Evolutionary conservation across 1,140 invertebrate species (phyloP), one percentile per base, ranked within the genome.

Genomic region (Oedothorax gibbosus): DNA sequence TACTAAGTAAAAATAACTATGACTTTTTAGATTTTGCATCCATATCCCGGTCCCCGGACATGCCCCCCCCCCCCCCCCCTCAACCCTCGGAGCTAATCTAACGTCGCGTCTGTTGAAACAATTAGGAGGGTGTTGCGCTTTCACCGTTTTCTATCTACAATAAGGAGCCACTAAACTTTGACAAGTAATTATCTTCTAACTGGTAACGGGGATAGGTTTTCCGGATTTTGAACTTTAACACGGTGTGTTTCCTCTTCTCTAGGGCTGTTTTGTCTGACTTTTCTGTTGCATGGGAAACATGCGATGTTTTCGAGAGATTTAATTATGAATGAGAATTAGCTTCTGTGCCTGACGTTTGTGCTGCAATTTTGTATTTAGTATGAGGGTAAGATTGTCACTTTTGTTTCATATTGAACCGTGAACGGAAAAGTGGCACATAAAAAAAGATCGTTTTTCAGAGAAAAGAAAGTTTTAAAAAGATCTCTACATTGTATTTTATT

Each of bases 131-230:
- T 79, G 77, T 79, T 79, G 77, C 77, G 53, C 64, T 12, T 35
- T 35, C 35, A 1, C 35, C 35, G 35, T 35, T 35, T 35, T 18
- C 75, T 50, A 21, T 11, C 77, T n/a, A 79, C 49, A 66, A 65
- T 54, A 66, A 66, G 64, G 64, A 53, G n/a, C 62, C 53, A 79
- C 60, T 79, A 79, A 79, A 79, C 77, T 79, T 79, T 79, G 77
- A 68, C 77, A 56, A 51, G 64, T 68, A 79, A 79, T 79, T 79
- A 79, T 79, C 77, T 79, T 79, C 35, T 64, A 66, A 79, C 77
- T 79, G 21, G 51, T 66, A 66, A 54, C 51, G 50, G 18, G 11
- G 50, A 51, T 53, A 71, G 69, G 50, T 53, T 71, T 51, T 60
- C 12, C 57, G 15, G n/a, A 51, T 51, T 71, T 54, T 71, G 69